Conservation (phyloP, 2,113 vertebrate genomes). For the Hiodon alosoides region DNA sequence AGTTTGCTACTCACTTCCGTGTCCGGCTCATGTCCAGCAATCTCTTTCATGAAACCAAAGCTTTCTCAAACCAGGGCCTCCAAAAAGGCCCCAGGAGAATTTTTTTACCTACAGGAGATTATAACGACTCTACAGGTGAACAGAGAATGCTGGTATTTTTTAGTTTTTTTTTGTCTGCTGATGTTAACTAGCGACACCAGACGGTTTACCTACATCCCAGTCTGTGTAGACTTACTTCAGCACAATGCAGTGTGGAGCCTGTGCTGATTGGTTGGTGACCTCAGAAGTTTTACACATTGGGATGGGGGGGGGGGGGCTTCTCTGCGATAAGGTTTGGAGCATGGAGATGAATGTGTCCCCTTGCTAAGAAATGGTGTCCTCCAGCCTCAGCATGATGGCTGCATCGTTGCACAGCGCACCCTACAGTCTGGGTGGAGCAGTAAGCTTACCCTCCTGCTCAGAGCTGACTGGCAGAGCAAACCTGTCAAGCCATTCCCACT, state of each 20-base stretch:
- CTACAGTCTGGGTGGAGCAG: background rate
- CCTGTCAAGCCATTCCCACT: too few species aligned
- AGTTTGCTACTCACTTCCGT: background rate
- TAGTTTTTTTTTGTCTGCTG: background rate
- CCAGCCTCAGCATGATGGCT: background rate
- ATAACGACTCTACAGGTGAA: background rate
- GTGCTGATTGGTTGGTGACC: background rate
- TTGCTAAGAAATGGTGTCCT: slow-evolving; percentile 13
- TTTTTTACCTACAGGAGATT: background rate
- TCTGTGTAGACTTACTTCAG: slow-evolving; percentile 8
- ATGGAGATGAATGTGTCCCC: background rate
- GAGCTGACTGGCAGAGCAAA: too few species aligned
- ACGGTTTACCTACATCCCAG: background rate
- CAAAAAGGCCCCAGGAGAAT: background rate
- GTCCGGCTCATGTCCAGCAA: slow-evolving; percentile 1
- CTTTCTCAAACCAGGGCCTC: slow-evolving; percentile 5
- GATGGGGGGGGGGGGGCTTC: background rate
- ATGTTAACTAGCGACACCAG: background rate
- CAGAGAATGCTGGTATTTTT: slow-evolving; percentile 5
- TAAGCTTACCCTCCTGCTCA: background rate
- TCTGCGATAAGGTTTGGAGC: too few species aligned
- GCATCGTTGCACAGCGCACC: background rate
- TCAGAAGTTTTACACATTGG: background rate
- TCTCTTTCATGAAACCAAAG: background rate
- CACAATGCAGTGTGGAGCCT: background rate